These are phyloP conservation scores for Zaprionus camerounensis DNA, from an alignment of 1,140 invertebrate genomes.

Conservation along the genomic window DNA sequence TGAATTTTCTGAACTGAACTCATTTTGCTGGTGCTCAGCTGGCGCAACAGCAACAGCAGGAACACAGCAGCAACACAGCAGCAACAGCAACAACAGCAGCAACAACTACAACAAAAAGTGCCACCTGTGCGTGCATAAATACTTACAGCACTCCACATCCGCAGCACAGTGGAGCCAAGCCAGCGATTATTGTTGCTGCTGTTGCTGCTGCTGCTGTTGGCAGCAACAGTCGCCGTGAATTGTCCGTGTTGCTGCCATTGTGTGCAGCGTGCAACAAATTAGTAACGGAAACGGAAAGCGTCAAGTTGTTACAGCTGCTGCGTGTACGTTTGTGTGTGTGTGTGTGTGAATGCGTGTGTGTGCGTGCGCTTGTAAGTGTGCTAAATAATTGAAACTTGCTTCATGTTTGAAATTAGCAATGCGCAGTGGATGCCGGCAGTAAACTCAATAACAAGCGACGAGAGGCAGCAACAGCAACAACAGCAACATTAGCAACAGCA, in stretches of 20 bases:
- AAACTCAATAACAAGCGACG: slow-evolving; percentile 32
- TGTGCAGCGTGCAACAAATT: slow-evolving; percentile 66
- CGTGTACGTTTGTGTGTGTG: slow-evolving; percentile 18
- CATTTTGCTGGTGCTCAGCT: slow-evolving; percentile 22
- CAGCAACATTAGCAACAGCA: background rate
- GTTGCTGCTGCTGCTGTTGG: background rate
- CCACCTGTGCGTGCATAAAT: slow-evolving; percentile 50
- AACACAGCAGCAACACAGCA: slow-evolving; percentile 21
- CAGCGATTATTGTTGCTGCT: background rate
- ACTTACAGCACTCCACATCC: slow-evolving; percentile 26
- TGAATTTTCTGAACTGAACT: slow-evolving; percentile 29
- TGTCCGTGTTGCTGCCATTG: slow-evolving; percentile 24
- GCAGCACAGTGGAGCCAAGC: slow-evolving; percentile 14
- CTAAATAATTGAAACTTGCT: slow-evolving; percentile 32
- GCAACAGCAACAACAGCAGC: slow-evolving; percentile 19
- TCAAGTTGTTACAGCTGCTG: slow-evolving; percentile 58
- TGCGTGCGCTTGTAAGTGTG: slow-evolving; percentile 5
- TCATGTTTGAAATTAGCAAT: slow-evolving; percentile 57
- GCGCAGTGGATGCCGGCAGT: slow-evolving; percentile 22
- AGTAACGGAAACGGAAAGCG: slow-evolving; percentile 70
- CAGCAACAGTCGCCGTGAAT: slow-evolving; percentile 8
- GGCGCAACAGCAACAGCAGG: slow-evolving; percentile 23
- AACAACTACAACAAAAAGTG: slow-evolving; percentile 35
- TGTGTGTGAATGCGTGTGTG: slow-evolving; percentile 6
- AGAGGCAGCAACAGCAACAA: slow-evolving; percentile 1